Evolutionary conservation across 2,113 vertebrate genomes (phyloP).

Genomic region (Castor canadensis): DNA sequence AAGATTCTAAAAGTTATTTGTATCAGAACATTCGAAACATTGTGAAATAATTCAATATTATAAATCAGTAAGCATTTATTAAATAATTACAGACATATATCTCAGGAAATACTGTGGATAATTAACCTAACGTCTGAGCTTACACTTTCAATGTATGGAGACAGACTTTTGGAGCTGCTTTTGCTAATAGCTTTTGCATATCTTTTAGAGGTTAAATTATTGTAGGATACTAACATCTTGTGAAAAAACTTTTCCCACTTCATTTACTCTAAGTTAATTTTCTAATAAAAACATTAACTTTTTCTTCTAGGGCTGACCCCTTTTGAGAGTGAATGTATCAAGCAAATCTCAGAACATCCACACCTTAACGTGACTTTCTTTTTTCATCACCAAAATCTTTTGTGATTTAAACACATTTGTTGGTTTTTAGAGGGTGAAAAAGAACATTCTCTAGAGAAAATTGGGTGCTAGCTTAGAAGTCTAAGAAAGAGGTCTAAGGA

Average conservation of each 20-base stretch:
- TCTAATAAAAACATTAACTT: neutral
- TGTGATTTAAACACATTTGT: conserved; percentile 13
- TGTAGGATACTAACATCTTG: neutral
- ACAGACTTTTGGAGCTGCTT: neutral
- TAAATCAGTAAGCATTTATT: neutral
- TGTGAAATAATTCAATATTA: neutral
- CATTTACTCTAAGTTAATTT: neutral
- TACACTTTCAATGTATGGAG: neutral
- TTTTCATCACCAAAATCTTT: neutral
- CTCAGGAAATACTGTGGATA: neutral
- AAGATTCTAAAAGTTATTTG: conserved; percentile 13
- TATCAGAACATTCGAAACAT: neutral
- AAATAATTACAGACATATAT: neutral
- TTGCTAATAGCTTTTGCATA: neutral
- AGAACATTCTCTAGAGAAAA: neutral
- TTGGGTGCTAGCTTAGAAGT: neutral
- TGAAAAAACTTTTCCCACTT: neutral
- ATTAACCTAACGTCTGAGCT: neutral
- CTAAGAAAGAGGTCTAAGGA: neutral
- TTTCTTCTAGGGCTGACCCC: neutral
- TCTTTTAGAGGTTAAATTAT: neutral
- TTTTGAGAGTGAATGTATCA: neutral
- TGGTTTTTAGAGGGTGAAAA: neutral
- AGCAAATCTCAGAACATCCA: neutral
- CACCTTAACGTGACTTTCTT: neutral